Conservation (phyloP, 2,797 vertebrate species). For the Buceros bicornis region DNA sequence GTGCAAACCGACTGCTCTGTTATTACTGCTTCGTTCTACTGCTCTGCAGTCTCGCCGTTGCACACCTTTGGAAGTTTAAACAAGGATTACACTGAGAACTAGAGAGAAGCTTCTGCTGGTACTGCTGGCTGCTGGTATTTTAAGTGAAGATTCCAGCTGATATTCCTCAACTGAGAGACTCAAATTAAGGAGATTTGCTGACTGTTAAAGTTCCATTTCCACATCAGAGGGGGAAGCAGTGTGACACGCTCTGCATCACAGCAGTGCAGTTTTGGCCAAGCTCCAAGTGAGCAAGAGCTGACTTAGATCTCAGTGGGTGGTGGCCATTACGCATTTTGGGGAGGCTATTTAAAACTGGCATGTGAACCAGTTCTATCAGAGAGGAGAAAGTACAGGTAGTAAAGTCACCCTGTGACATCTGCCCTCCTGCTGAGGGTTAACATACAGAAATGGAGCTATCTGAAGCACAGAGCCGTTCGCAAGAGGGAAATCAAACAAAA, state of each 20-base stretch:
- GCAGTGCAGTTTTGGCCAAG: slow-evolving; percentile 75
- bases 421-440: slow-evolving; percentile 80
- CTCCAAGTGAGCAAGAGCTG: slow-evolving; percentile 72
- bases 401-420: slow-evolving; percentile 80
- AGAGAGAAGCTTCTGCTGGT: not conserved
- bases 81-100: slow-evolving; percentile 15
- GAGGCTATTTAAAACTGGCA: slow-evolving; percentile 76
- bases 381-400: slow-evolving; percentile 78
- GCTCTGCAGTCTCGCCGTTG: not conserved
- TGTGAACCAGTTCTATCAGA: slow-evolving; percentile 78
- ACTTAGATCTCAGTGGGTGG: slow-evolving; percentile 82
- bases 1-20: not conserved
- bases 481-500: slow-evolving; percentile 80
- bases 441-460: slow-evolving; percentile 67
- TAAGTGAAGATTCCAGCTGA: slow-evolving; percentile 34
- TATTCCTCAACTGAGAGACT: slow-evolving; percentile 35
- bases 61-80: slow-evolving; percentile 28
- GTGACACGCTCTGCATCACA: slow-evolving; percentile 70
- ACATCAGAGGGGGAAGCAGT: slow-evolving; percentile 75
- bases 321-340: slow-evolving; percentile 74
- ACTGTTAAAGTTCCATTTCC: slow-evolving; percentile 72
- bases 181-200: slow-evolving; percentile 77
- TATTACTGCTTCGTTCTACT: not conserved
- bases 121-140: slow-evolving; percentile 11
- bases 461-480: slow-evolving; percentile 56